A percentile compares a stretch with the other conserved stretches of the same genome.
phyloP scores from a whole-genome alignment of 2,113 vertebrate species.

The Ariopsis seemanni region DNA sequence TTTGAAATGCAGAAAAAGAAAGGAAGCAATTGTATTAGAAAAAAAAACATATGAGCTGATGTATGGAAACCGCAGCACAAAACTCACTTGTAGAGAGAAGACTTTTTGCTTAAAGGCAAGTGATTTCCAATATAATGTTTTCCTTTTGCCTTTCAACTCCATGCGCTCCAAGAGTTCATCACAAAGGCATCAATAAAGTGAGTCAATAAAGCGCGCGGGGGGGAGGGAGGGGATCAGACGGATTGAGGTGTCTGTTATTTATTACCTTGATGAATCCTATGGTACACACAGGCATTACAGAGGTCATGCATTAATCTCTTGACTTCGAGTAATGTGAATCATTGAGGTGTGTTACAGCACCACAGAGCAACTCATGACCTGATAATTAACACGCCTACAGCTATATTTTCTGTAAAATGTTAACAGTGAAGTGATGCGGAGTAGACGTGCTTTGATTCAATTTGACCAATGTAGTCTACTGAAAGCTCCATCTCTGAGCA shows the following conservation, averaged over 20 bases:
- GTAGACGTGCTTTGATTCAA: conserved; percentile 14
- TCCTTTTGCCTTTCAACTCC: neutral
- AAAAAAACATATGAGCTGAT: neutral
- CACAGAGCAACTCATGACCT: neutral
- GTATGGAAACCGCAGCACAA: neutral
- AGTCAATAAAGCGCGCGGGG: neutral
- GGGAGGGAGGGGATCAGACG: no score
- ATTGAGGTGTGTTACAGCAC: neutral
- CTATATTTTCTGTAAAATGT: neutral
- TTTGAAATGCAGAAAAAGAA: neutral
- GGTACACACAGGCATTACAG: neutral
- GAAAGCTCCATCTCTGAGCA: neutral
- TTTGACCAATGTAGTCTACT: neutral
- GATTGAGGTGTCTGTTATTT: no score
- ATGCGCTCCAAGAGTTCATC: neutral
- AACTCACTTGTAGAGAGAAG: neutral
- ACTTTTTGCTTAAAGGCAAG: neutral
- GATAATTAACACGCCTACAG: neutral
- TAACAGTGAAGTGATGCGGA: neutral
- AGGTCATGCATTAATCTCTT: conserved; percentile 13
- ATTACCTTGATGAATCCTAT: neutral
- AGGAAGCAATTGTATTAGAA: neutral
- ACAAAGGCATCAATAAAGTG: conserved; percentile 16
- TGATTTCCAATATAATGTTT: conserved; percentile 2
- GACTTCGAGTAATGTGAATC: neutral